phyloP scores from a whole-genome alignment of 2,113 vertebrate species.

The Petrocephalus zakoni region DNA sequence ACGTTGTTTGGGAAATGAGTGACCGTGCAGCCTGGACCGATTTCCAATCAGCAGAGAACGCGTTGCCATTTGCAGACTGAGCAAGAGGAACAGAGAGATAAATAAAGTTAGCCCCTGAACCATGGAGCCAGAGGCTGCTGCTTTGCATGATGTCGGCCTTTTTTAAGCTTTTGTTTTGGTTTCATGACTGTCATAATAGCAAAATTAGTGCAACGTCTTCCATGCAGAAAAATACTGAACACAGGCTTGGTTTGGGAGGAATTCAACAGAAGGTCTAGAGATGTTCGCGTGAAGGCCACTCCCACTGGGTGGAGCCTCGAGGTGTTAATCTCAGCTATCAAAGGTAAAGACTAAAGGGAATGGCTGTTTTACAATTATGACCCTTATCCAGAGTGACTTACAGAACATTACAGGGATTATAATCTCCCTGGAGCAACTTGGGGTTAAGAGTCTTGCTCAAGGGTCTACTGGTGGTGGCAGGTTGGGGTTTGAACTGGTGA shows the following conservation, averaged over 20 bases:
- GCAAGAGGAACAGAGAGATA: neutral
- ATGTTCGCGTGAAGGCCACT: neutral
- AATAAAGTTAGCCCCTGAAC: neutral
- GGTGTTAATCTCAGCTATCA: neutral
- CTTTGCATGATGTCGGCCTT: neutral
- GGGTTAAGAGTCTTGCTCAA: too few species aligned
- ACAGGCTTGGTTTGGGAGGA: neutral
- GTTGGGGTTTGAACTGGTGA: too few species aligned
- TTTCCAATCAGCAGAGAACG: slow-evolving; percentile 16
- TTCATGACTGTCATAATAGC: neutral
- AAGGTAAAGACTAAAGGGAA: neutral
- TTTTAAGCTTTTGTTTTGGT: neutral
- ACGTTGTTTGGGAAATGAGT: neutral
- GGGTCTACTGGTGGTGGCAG: too few species aligned
- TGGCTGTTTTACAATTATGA: too few species aligned
- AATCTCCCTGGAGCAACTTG: too few species aligned
- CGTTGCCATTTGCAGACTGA: neutral
- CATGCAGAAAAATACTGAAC: neutral
- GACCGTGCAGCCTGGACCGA: slow-evolving; percentile 11
- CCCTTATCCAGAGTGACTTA: too few species aligned
- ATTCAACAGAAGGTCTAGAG: neutral
- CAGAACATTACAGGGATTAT: too few species aligned
- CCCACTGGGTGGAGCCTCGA: neutral
- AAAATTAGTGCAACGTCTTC: neutral
- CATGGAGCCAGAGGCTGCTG: neutral